phyloP scores from a whole-genome alignment of 2,797 vertebrate species.

The Enteromius mattozi region DNA sequence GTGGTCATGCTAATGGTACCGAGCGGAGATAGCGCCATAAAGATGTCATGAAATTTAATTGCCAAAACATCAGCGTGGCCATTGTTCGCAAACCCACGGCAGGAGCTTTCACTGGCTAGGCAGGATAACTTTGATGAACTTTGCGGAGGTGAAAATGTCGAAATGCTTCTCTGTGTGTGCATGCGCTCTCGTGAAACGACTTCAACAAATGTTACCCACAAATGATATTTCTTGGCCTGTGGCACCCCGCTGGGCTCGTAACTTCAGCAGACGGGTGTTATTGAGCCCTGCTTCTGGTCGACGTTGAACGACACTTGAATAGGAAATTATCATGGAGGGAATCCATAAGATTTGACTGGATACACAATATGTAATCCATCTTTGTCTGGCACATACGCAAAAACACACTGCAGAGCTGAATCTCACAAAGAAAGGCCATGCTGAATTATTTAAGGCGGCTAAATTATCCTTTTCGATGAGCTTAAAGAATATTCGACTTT shows the following conservation, averaged over 20 bases:
- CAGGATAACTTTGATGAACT: conserved; percentile 71
- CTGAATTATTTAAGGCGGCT: not conserved
- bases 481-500: not conserved
- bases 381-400: conserved; percentile 9
- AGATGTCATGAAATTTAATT: conserved; percentile 83
- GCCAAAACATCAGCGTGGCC: conserved; percentile 68
- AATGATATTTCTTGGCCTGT: not conserved
- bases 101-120: conserved; percentile 37
- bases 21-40: conserved; percentile 80
- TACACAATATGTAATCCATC: conserved; percentile 45
- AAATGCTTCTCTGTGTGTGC: not conserved
- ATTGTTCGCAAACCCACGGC: conserved; percentile 61
- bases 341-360: conserved; percentile 32
- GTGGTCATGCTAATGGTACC: conserved; percentile 83
- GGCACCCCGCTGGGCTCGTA: conserved; percentile 32
- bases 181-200: conserved; percentile 57
- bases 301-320: conserved; percentile 69
- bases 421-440: not conserved
- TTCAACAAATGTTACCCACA: conserved; percentile 38
- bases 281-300: conserved; percentile 67
- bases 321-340: conserved; percentile 65
- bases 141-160: conserved; percentile 56
- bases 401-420: not conserved
- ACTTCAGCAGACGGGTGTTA: conserved; percentile 53
- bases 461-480: not conserved